Conservation (phyloP, 2,888 invertebrate species). For the Pristionchus arcanus region DNA sequence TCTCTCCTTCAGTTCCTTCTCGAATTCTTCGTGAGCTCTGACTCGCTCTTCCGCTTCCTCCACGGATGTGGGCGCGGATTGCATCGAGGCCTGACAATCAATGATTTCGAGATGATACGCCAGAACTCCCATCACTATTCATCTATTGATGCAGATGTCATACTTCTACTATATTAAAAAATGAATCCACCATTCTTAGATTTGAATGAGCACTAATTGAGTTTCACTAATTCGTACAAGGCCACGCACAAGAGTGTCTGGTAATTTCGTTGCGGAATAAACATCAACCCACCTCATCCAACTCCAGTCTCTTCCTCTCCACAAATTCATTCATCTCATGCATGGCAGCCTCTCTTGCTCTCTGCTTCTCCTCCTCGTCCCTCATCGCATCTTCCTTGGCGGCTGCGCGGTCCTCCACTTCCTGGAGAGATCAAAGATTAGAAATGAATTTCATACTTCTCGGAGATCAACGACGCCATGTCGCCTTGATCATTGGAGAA, state of each 20-base stretch:
- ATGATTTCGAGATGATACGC: too few species aligned
- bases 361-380: slow-evolving; percentile 42
- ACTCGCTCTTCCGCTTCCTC: slow-evolving; percentile 63
- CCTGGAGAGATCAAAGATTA: slow-evolving; percentile 52
- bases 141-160: too few species aligned
- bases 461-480: background rate
- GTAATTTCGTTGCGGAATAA: background rate
- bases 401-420: slow-evolving; percentile 60
- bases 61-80: background rate
- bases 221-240: too few species aligned
- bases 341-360: slow-evolving; percentile 22
- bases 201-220: too few species aligned
- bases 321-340: slow-evolving; percentile 51
- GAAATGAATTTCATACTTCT: too few species aligned
- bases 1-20: slow-evolving; percentile 80
- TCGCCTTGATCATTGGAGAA: too few species aligned
- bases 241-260: too few species aligned
- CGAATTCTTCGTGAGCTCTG: slow-evolving; percentile 64
- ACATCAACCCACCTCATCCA: slow-evolving; percentile 41
- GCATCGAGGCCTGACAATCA: slow-evolving; percentile 29
- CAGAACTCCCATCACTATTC: too few species aligned
- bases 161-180: too few species aligned
- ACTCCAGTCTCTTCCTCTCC: slow-evolving; percentile 51
- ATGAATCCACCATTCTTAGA: too few species aligned
- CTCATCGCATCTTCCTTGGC: slow-evolving; percentile 32